Conservation (phyloP, 2,797 vertebrate species). For the Rhyacichthys aspro region DNA sequence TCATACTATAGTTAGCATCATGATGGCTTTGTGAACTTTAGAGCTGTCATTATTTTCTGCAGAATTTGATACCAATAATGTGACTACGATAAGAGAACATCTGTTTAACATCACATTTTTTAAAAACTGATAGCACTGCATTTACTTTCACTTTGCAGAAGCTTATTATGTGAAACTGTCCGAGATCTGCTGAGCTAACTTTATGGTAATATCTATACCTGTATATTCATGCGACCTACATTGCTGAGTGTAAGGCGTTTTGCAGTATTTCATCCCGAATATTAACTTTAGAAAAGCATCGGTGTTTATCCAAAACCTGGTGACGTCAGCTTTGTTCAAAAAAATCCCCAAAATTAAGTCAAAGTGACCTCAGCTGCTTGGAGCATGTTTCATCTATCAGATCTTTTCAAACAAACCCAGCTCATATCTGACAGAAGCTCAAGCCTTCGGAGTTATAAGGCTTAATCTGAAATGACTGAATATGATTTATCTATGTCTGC, state of each 20-base stretch:
- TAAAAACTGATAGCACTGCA: background rate
- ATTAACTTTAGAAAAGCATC: background rate
- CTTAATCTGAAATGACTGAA: slow-evolving; percentile 14
- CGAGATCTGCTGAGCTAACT: background rate
- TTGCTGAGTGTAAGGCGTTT: background rate
- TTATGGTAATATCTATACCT: slow-evolving; percentile 7
- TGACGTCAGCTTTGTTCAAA: background rate
- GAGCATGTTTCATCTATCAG: background rate
- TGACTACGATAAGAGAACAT: background rate
- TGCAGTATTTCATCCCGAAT: background rate
- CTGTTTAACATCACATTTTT: background rate
- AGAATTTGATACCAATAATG: too few species aligned
- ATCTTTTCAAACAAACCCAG: background rate
- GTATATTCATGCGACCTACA: background rate
- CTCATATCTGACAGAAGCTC: background rate
- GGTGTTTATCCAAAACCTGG: background rate
- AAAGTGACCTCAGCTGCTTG: too few species aligned
- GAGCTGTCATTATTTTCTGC: background rate
- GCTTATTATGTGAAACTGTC: slow-evolving; percentile 1
- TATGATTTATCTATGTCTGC: slow-evolving; percentile 11
- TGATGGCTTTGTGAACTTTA: background rate
- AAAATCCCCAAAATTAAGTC: background rate
- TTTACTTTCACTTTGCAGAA: background rate
- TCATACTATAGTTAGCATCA: background rate
- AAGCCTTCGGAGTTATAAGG: background rate